Evolutionary conservation across 2,888 invertebrate genomes (phyloP).

Genomic region (Euproctis similis): DNA sequence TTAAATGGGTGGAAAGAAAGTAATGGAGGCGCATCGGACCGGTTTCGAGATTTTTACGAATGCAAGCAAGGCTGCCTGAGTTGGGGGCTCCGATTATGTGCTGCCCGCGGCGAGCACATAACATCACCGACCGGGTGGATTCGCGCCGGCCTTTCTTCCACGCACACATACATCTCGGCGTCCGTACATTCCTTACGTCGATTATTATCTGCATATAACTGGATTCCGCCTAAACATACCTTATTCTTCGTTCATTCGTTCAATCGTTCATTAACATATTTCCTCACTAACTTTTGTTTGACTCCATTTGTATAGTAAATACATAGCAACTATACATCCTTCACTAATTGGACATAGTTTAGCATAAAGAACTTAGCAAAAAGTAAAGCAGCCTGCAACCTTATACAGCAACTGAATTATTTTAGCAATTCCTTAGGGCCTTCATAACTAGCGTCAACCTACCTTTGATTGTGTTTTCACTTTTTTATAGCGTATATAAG

Average conservation of each 20-base stretch:
- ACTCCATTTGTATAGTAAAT: too few relatives aligned
- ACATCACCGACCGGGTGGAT: slow-evolving; percentile 64
- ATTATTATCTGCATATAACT: slow-evolving; percentile 64
- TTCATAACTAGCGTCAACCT: too few relatives aligned
- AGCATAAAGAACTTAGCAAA: too few relatives aligned
- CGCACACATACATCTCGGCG: slow-evolving; percentile 40
- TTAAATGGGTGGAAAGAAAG: slow-evolving; percentile 76
- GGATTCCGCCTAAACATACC: slow-evolving; percentile 52
- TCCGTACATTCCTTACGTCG: slow-evolving; percentile 40
- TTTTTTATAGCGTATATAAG: too few relatives aligned
- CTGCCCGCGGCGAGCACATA: slow-evolving; percentile 60
- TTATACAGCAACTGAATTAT: too few relatives aligned
- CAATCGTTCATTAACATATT: slow-evolving; percentile 57
- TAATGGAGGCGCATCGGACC: slow-evolving; percentile 75
- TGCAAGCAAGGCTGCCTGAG: slow-evolving; percentile 70
- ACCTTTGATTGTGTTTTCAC: too few relatives aligned
- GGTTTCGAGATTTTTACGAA: slow-evolving; percentile 76
- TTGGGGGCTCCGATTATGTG: slow-evolving; percentile 57
- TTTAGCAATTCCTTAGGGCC: too few relatives aligned
- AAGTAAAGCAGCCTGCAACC: too few relatives aligned
- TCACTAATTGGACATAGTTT: too few relatives aligned
- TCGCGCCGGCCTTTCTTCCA: slow-evolving; percentile 61
- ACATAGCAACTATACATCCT: too few relatives aligned
- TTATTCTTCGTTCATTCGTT: too few relatives aligned
- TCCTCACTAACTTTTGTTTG: too few relatives aligned